Percentiles rank a stretch among this genome's conserved stretches.
Evolutionary conservation across 1,140 invertebrate species (phyloP).

Genomic region (Anastrepha obliqua): DNA sequence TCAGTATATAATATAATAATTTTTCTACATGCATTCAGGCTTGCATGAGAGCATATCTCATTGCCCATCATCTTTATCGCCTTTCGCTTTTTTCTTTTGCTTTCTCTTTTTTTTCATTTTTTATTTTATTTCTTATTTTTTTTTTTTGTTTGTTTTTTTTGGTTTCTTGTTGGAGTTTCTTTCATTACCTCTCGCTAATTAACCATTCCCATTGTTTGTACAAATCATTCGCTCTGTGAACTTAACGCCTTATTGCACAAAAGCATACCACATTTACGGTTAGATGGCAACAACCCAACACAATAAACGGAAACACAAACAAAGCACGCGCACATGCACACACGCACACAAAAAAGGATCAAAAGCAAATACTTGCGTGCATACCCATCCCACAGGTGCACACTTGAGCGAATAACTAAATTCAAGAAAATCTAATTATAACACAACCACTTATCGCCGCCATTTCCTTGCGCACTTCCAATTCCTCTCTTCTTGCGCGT

Average conservation of each 20-base stretch:
- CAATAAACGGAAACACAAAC: slow-evolving; percentile 1
- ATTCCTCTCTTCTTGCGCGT: no score
- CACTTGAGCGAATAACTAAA: slow-evolving; percentile 40
- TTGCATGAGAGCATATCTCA: no score
- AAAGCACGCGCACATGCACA: neutral
- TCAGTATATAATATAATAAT: no score
- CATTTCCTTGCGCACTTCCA: slow-evolving; percentile 38
- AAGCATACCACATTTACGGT: neutral
- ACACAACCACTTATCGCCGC: slow-evolving; percentile 4
- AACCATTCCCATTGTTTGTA: neutral
- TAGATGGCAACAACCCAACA: neutral
- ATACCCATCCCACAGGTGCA: neutral
- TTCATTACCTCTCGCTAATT: neutral
- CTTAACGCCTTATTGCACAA: slow-evolving; percentile 20
- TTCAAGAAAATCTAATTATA: slow-evolving; percentile 50
- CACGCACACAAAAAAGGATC: neutral
- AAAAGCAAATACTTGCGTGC: neutral
- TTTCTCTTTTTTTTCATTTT: neutral
- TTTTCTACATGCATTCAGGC: no score
- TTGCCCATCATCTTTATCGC: no score
- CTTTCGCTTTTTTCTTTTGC: no score
- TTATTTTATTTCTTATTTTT: neutral
- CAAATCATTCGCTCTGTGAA: neutral
- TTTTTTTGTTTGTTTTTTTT: no score
- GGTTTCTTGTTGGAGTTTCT: no score